phyloP scores from a whole-genome alignment of 2,113 vertebrate species.

The Oenanthe melanoleuca region DNA sequence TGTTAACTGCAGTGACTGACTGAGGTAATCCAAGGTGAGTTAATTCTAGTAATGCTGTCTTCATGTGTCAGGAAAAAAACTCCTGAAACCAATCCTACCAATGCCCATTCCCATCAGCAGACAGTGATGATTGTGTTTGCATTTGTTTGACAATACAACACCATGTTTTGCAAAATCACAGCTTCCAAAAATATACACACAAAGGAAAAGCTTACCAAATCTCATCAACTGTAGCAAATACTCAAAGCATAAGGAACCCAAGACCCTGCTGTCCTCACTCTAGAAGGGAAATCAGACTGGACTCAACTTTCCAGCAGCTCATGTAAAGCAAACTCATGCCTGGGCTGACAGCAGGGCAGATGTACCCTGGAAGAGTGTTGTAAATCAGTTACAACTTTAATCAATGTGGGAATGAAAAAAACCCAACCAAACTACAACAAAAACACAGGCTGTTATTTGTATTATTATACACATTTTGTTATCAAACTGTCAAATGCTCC shows the following conservation, averaged over 20 bases:
- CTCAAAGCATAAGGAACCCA: not conserved
- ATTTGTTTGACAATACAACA: not conserved
- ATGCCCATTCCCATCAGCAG: not conserved
- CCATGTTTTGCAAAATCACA: not conserved
- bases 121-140: not conserved
- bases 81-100: not conserved
- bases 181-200: not conserved
- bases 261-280: not conserved
- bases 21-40: not conserved
- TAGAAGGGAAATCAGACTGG: not conserved
- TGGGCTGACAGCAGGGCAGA: slow-evolving; percentile 7
- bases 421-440: not conserved
- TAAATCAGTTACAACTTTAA: not conserved
- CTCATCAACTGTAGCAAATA: not conserved
- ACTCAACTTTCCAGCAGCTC: not conserved
- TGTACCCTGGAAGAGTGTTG: not conserved
- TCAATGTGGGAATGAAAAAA: not conserved
- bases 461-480: slow-evolving; percentile 44
- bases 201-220: not conserved
- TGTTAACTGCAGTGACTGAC: not conserved
- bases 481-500: slow-evolving; percentile 48
- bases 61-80: not conserved
- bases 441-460: slow-evolving; percentile 54
- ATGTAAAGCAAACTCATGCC: not conserved
- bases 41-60: not conserved